phyloP scores from a whole-genome alignment of 2,113 vertebrate genomes.

The Macheiramphus alcinus region DNA sequence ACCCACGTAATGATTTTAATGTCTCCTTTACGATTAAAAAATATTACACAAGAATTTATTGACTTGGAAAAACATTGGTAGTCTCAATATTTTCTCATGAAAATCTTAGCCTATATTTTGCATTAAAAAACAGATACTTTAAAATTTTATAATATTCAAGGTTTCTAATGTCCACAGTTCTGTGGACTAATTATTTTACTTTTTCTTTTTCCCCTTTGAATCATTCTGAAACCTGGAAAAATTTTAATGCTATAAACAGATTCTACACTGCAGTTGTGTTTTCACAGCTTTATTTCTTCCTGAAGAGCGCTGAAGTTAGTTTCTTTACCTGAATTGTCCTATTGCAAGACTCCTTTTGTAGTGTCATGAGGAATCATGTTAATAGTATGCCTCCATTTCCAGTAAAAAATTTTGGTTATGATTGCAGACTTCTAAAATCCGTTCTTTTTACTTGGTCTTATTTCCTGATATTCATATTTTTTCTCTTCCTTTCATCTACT shows the following conservation, averaged over 20 bases:
- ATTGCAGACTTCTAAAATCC: neutral
- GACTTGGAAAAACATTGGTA: neutral
- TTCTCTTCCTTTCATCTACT: neutral
- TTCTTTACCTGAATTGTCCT: neutral
- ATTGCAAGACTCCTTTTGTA: neutral
- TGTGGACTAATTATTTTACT: neutral
- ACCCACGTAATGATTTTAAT: neutral
- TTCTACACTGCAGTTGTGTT: neutral
- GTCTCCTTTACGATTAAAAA: neutral
- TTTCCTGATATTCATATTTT: slow-evolving; percentile 10
- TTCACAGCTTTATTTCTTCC: neutral
- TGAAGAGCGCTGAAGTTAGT: neutral
- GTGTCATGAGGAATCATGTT: neutral
- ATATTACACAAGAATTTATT: neutral
- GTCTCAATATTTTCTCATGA: neutral
- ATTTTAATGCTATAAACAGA: neutral
- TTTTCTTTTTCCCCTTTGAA: neutral
- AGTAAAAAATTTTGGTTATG: slow-evolving; percentile 11
- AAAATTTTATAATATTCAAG: neutral
- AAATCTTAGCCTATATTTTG: neutral
- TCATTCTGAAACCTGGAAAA: neutral
- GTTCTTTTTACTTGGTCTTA: slow-evolving; percentile 8
- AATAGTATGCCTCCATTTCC: slow-evolving; percentile 19
- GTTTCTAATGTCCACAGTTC: neutral
- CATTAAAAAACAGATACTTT: neutral